Evolutionary conservation across 1,140 invertebrate species (phyloP), one percentile per base, ranked within the genome.

Genomic region (Solen grandis): DNA sequence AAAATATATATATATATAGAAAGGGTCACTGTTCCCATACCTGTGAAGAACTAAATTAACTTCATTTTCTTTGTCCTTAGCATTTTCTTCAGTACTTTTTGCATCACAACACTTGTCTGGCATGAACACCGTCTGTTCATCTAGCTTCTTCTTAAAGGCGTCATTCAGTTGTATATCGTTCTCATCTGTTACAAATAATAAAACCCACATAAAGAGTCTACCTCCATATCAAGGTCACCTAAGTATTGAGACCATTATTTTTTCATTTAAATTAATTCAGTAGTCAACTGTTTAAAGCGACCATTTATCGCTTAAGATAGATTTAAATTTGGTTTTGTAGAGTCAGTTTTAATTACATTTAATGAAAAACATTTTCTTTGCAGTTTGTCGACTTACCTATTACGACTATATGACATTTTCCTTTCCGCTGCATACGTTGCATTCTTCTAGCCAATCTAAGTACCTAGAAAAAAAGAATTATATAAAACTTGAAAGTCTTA

Each of bases 391-490:
- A 62, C 74, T 70, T 77, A 88, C 86, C 86, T 29, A 88, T 81
- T 4, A 88, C 74, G 29, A 88, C 77, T 33, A 88, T 79, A 46
- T 88, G 85, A 46, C 77, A 77, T 60, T 62, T 86, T 19, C 82
- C 83, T 33, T 82, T 77, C 50, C 83, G 66, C 41, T 88, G 85
- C 5, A 27, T 65, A 10, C 55, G 54, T n/a, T 84, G 76, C 25
- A 88, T 79, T 55, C 65, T 75, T 27, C 77, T 81, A 14, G 85
- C 85, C 10, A 88, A 50, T 35, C 77, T 52, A 22, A 88, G 84
- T 4, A 78, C 82, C 85, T 85, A 81, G 3, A 76, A 59, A 59
- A 55, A 57, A 65, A 50, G 0, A 46, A 50, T 27, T 27, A 29
- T 13, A 54, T 19, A 41, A 13, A 46, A 38, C 29, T 60, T 19